Base-by-base conservation (phyloP, 2,888 invertebrate genomes). In the Cheilosia urbana region DNA sequence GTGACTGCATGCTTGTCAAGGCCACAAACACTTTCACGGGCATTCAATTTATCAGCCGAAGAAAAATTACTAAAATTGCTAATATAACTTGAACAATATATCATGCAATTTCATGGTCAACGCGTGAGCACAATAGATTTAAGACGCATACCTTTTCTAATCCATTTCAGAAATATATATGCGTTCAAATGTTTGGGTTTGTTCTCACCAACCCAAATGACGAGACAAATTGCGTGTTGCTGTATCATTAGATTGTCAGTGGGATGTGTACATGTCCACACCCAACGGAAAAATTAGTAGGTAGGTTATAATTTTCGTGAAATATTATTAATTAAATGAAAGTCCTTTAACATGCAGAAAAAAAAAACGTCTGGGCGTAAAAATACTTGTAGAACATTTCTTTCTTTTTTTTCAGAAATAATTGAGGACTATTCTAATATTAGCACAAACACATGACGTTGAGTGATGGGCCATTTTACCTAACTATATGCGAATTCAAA, bases 201-300 rank as follows among this genome's bases (percentile, higher is more conserved):
- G 4, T 21, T 40, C 37, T 34, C n/a, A 40, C 21, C 21, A 65
- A 51, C 45, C 24, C 34, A 73, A 51, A 27, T 66, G 57, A 58
- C 34, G 40, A 60, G 66, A 68, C 58, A 68, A 11, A 21, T 68
- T 6, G 66, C 76, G 58, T 76, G 76, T 17, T 68, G 3, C 4
- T 40, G 42, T 6, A 53, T 60, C 58, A 76, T 76, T 60, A 55
- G 30, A 11, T 9, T 57, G 13, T 19, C 53, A 45, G 47, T 11
- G 55, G 15, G 24, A 30, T 55, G 34, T 49, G 45, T 69, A 19
- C 69, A 5, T 49, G 45, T 69, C 42, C 69, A 21, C 69, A 45
- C 69, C 69, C 57, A 17, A 24, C 2, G 15, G 40, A 51, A 21
- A 34, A 13, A 37, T 40, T 11, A n/a, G 24, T 37, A 11, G 19